Conservation (phyloP, 1,140 invertebrate genomes). For the Calycopis cecrops region DNA sequence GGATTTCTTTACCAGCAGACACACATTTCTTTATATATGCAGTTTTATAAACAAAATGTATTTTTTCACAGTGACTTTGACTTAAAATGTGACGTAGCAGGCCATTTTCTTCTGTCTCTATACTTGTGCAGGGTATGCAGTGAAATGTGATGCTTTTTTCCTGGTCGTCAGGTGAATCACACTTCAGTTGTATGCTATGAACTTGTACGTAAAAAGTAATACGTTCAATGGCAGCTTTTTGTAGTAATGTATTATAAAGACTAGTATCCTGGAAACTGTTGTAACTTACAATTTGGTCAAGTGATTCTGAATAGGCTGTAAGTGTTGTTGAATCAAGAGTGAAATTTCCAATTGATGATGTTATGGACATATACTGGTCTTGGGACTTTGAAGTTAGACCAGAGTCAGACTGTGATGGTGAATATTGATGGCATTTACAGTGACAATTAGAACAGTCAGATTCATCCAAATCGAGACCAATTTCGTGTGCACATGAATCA, state of each 20-base stretch:
- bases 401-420: constrained; percentile 36
- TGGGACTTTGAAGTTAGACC: constrained; percentile 39
- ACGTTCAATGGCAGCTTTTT: constrained; percentile 56
- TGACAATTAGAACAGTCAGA: constrained; percentile 35
- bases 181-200: constrained; percentile 54
- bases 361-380: constrained; percentile 39
- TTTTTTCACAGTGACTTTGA: constrained; percentile 56
- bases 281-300: constrained; percentile 57
- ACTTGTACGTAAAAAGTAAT: constrained; percentile 65
- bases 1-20: constrained; percentile 48
- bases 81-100: constrained; percentile 55
- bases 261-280: constrained; percentile 56
- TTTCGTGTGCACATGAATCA: constrained; percentile 20
- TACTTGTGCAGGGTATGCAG: constrained; percentile 46
- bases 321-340: constrained; percentile 50
- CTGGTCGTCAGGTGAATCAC: constrained; percentile 29
- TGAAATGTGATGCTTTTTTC: constrained; percentile 46
- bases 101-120: constrained; percentile 46
- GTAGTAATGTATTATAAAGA: constrained; percentile 42
- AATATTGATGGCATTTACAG: constrained; percentile 43
- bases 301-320: constrained; percentile 57
- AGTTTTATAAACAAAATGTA: constrained; percentile 65
- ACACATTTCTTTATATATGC: constrained; percentile 67
- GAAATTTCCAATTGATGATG: constrained; percentile 64
- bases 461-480: constrained; percentile 31